phyloP scores from a whole-genome alignment of 2,888 invertebrate species.

The Zonitis immaculata region DNA sequence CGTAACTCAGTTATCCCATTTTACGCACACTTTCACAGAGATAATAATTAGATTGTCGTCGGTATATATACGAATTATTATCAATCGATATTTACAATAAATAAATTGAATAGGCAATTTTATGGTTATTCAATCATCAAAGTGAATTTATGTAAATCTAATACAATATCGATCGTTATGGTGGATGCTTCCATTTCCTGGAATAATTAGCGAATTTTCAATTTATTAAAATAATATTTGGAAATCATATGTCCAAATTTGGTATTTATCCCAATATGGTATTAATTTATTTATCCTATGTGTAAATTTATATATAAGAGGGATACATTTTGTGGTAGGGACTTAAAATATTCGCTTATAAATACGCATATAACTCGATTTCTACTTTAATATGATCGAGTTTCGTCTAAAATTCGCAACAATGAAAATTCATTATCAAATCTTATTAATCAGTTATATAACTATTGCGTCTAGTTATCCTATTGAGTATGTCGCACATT shows the following conservation, averaged over 20 bases:
- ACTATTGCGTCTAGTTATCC: slow-evolving; percentile 10
- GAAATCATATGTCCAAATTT: no score
- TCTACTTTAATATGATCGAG: slow-evolving; percentile 24
- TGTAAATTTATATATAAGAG: background rate
- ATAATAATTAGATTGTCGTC: background rate
- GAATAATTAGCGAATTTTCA: no score
- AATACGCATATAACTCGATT: slow-evolving; percentile 25
- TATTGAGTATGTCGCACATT: slow-evolving; percentile 20
- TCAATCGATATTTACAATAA: background rate
- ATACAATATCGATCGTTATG: no score
- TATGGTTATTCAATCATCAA: background rate
- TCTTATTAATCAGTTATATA: background rate
- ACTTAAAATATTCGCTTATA: slow-evolving; percentile 12
- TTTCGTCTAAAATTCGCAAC: slow-evolving; percentile 13
- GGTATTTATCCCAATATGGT: slow-evolving; percentile 1
- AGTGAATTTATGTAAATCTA: background rate
- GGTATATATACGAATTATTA: no score
- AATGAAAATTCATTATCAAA: slow-evolving; percentile 24
- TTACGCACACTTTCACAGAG: background rate
- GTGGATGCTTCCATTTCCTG: no score
- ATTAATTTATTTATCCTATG: background rate
- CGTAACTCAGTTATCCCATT: background rate
- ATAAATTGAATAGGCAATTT: background rate
- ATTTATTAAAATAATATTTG: no score
- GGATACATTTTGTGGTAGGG: slow-evolving; percentile 13